These are phyloP conservation scores for Pelobates cultripes DNA, from an alignment of 2,797 vertebrate genomes.

Conservation along the genomic window DNA sequence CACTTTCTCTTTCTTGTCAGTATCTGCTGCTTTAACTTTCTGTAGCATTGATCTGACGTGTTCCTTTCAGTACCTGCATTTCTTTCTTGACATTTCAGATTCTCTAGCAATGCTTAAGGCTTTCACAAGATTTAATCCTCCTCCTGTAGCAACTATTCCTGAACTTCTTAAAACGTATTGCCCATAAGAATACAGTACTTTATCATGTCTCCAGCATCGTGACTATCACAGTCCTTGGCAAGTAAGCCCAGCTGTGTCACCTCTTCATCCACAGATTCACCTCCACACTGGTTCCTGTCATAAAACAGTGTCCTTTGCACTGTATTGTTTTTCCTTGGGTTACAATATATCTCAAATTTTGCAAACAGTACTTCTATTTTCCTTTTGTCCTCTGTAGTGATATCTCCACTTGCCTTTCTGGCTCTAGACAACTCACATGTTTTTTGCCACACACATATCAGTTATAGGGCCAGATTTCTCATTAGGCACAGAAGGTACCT, in stretches of 20 bases:
- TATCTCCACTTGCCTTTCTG: too few relatives aligned
- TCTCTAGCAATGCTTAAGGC: not conserved
- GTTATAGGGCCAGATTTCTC: too few relatives aligned
- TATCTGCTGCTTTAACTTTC: too few relatives aligned
- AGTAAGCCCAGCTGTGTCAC: slow-evolving; percentile 1
- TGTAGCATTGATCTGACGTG: too few relatives aligned
- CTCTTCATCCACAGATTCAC: slow-evolving; percentile 2
- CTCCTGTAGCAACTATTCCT: slow-evolving; percentile 2
- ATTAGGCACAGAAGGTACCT: too few relatives aligned
- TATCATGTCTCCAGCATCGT: not conserved
- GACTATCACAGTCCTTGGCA: not conserved
- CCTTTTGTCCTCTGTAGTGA: too few relatives aligned
- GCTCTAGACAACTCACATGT: too few relatives aligned
- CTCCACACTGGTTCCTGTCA: not conserved
- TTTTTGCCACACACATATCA: too few relatives aligned
- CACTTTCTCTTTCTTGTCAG: too few relatives aligned
- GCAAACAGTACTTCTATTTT: too few relatives aligned
- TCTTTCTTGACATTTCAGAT: not conserved
- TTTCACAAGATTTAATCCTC: slow-evolving; percentile 1
- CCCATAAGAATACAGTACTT: not conserved
- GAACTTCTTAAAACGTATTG: slow-evolving; percentile 3
- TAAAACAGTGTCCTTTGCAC: slow-evolving; percentile 2
- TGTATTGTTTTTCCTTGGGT: too few relatives aligned
- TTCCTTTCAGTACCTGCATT: not conserved
- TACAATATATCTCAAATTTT: too few relatives aligned